Conservation (phyloP, 2,797 vertebrate genomes). For the Macrochelys suwanniensis region DNA sequence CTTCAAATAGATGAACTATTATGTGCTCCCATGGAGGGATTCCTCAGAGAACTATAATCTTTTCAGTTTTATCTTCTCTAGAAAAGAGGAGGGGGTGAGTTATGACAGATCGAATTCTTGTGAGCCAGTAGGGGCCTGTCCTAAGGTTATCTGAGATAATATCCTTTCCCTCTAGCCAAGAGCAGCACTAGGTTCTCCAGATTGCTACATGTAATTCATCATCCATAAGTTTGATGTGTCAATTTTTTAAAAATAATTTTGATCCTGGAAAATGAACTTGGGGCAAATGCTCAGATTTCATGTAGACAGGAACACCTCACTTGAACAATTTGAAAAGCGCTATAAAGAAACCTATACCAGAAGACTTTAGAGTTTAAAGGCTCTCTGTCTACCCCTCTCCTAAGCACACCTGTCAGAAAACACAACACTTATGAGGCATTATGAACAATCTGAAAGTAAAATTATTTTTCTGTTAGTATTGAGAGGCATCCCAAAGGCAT, state of each 20-base stretch:
- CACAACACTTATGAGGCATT: neutral
- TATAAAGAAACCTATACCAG: neutral
- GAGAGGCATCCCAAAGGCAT: neutral
- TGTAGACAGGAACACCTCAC: neutral
- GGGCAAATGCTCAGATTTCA: neutral
- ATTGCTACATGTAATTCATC: neutral
- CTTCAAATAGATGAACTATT: neutral
- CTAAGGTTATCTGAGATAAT: neutral
- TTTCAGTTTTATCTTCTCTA: neutral
- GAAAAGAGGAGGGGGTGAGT: conserved; percentile 1
- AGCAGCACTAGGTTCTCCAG: neutral
- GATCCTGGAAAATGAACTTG: neutral
- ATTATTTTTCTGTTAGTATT: neutral
- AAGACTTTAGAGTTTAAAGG: neutral
- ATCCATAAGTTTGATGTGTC: neutral
- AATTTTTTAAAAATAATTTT: neutral
- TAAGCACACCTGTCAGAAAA: neutral
- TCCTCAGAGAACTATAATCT: neutral
- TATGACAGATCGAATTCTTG: neutral
- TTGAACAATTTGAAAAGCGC: neutral
- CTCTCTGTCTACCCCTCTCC: fast-evolving
- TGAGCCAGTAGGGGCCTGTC: neutral
- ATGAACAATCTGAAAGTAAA: neutral
- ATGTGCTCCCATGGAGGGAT: neutral
- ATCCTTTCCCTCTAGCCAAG: neutral